These are phyloP conservation scores for Panorpa germanica DNA, from an alignment of 2,888 invertebrate species.

Conservation along the genomic window DNA sequence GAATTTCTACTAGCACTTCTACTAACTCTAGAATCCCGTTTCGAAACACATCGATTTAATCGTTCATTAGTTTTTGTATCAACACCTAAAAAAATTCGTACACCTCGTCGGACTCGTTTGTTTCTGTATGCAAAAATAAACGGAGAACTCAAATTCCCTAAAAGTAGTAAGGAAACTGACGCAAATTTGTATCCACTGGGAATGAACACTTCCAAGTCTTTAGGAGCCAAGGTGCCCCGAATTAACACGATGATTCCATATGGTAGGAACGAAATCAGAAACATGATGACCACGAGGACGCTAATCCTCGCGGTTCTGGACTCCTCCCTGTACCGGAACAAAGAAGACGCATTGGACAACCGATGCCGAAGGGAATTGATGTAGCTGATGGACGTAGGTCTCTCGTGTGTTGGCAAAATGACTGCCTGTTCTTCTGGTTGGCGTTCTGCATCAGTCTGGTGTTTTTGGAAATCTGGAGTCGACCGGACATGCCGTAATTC, in stretches of 20 bases:
- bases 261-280: slow-evolving; percentile 24
- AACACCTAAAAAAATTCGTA: slow-evolving; percentile 21
- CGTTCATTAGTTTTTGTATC: slow-evolving; percentile 18
- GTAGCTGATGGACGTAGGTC: slow-evolving; percentile 24
- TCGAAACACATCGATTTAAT: slow-evolving; percentile 16
- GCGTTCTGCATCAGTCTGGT: slow-evolving; percentile 8
- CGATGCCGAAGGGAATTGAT: slow-evolving; percentile 59
- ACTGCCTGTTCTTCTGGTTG: slow-evolving; percentile 8
- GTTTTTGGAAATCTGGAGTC: slow-evolving; percentile 23
- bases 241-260: slow-evolving; percentile 22
- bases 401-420: slow-evolving; percentile 18
- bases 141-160: slow-evolving; percentile 24
- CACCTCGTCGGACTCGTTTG: slow-evolving; percentile 25
- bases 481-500: slow-evolving; percentile 15
- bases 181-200: slow-evolving; percentile 18
- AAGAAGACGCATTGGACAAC: slow-evolving; percentile 67
- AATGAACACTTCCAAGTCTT: slow-evolving; percentile 20
- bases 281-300: slow-evolving; percentile 28
- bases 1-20: slow-evolving; percentile 23
- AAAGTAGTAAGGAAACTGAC: slow-evolving; percentile 23
- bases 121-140: slow-evolving; percentile 26
- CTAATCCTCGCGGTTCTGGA: slow-evolving; percentile 78
- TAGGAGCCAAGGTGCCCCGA: slow-evolving; percentile 21
- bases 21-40: slow-evolving; percentile 11
- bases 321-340: slow-evolving; percentile 74